Base-by-base conservation (phyloP, 2,888 invertebrate species). In the Proisotoma minuta region DNA sequence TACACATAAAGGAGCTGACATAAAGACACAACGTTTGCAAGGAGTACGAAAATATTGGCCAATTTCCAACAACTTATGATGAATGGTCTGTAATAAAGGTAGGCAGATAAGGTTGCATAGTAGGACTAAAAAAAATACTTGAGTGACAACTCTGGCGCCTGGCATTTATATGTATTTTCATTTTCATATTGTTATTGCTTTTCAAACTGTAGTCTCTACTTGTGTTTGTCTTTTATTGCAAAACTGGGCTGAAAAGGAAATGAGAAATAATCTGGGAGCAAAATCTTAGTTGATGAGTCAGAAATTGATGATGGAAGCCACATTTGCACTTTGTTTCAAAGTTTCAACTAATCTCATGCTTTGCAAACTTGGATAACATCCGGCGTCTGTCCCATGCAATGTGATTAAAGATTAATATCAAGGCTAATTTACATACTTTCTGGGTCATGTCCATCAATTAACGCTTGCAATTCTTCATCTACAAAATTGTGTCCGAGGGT, bases 401-500 rank as follows among this genome's bases (percentile, higher is more conserved):
- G 34, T 10, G 34, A 34, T 43, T 43, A 51, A 28, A 51, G 26
- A 51, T 51, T 24, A 43, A 18, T 24, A 27, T n/a, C 27, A 53
- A 47, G 28, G 23, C n/a, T 28, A 43, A 24, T 23, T 58, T 0
- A 48, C 76, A 66, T 75, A 84, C 88, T 84, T 76, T 96, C 94
- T 51, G 91, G 88, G 81, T 98, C 97, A 77, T 92, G 89, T 77
- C 94, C 90, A 75, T 85, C 87, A 75, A 96, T 93, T 72, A 96
- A 83, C 58, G 87, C 87, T 76, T 91, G 89, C 58, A 98, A 82
- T 78, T 95, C 94, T 52, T 85, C 85, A 77, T 94, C 93, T 77
- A 94, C 94, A 78, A 95, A 94, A 67, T 93, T 84, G 78, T 94
- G 94, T 43, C 95, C 95, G 88, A 95, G 91, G 61, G 93, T 95